A percentile compares a stretch with the other conserved stretches of the same genome.
Conservation (phyloP, 2,797 vertebrate genomes). For the Halcyon smyrnensis region DNA sequence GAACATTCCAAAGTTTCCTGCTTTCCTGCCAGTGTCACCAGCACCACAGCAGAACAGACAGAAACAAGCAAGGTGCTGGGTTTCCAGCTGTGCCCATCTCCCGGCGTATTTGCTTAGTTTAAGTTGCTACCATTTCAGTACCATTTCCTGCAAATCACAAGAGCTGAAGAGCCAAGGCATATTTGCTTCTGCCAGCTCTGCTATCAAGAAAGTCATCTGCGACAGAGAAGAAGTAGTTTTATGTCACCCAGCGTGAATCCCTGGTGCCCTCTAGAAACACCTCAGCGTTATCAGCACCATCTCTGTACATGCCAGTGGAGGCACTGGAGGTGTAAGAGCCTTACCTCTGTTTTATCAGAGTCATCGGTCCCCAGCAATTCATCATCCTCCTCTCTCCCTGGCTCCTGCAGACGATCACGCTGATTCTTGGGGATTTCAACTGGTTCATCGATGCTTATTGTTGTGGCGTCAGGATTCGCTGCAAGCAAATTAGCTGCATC, state of each 20-base stretch:
- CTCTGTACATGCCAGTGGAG: rapidly evolving
- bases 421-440: constrained; percentile 73
- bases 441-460: constrained; percentile 87
- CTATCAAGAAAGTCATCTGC: rapidly evolving
- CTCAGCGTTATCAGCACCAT: neutral
- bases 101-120: neutral
- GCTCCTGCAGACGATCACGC: constrained; percentile 59
- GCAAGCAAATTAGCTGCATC: constrained; percentile 82
- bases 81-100: neutral
- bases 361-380: constrained; percentile 82
- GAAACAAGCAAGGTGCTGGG: neutral
- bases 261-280: neutral
- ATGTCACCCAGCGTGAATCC: neutral
- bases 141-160: neutral
- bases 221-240: neutral
- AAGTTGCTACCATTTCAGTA: neutral
- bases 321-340: neutral
- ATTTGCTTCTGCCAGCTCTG: neutral
- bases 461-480: constrained; percentile 81
- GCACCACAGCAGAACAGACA: neutral
- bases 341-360: constrained; percentile 90
- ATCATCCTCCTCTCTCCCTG: constrained; percentile 80
- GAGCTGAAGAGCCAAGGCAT: neutral
- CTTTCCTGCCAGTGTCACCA: neutral
- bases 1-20: neutral